These are phyloP conservation scores for Mus spicilegus DNA, from an alignment of 2,113 vertebrate genomes.

Conservation along the genomic window DNA sequence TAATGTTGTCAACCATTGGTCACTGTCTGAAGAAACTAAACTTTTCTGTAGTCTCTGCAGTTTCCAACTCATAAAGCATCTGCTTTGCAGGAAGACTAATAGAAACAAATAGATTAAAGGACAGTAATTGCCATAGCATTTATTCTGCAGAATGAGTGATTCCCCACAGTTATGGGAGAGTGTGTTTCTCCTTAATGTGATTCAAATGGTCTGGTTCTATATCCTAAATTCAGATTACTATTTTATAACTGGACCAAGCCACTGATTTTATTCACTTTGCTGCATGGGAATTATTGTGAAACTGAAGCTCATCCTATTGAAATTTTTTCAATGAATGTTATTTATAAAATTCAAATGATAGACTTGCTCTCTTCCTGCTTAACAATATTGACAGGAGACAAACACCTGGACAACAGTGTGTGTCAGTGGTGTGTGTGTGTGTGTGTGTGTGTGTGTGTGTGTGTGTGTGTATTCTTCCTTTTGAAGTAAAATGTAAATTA, in stretches of 20 bases:
- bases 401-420: neutral
- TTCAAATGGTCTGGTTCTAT: neutral
- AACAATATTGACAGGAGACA: neutral
- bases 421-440: neutral
- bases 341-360: neutral
- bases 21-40: neutral
- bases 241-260: neutral
- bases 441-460: neutral
- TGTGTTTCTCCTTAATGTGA: constrained; percentile 3
- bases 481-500: neutral
- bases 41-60: neutral
- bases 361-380: neutral
- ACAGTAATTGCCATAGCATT: neutral
- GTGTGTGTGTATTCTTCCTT: neutral
- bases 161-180: neutral
- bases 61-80: neutral
- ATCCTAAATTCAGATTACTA: neutral
- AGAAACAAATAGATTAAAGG: neutral
- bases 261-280: neutral
- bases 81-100: neutral
- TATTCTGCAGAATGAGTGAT: neutral
- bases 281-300: neutral
- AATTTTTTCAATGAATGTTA: neutral
- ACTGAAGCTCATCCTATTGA: neutral
- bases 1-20: neutral